A percentile compares a stretch with the other conserved stretches of the same genome.
Conservation (phyloP, 2,113 vertebrate genomes). For the Forbesichthys papilliferus region DNA sequence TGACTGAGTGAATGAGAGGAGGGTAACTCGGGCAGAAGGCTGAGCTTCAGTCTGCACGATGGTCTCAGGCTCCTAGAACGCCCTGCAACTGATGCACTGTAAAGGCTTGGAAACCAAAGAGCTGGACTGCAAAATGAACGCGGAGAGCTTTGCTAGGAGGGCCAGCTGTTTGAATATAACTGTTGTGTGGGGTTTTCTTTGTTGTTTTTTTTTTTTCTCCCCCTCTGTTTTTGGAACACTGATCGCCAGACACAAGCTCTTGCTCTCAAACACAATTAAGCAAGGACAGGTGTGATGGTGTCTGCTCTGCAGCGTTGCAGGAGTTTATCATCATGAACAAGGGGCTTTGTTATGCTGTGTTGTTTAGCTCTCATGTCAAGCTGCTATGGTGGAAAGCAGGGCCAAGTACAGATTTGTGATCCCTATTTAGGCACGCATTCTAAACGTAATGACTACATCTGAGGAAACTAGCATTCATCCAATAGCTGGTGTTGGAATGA, state of each 20-base stretch:
- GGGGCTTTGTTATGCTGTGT: too few species aligned
- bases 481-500: neutral
- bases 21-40: constrained; percentile 43
- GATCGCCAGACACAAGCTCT: constrained; percentile 21
- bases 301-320: constrained; percentile 7
- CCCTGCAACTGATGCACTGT: constrained; percentile 44
- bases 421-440: neutral
- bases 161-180: constrained; percentile 19
- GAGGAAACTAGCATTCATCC: neutral
- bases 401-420: too few species aligned
- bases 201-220: constrained; percentile 7
- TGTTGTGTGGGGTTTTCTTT: constrained; percentile 20
- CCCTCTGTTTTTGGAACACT: constrained; percentile 35
- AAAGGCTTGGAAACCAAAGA: constrained; percentile 65
- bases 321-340: neutral
- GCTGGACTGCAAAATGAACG: constrained; percentile 46
- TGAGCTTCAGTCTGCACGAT: constrained; percentile 22
- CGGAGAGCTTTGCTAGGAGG: constrained; percentile 50
- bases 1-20: constrained; percentile 78
- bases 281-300: constrained; percentile 5
- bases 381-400: too few species aligned
- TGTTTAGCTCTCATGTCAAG: too few species aligned
- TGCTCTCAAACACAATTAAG: neutral
- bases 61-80: constrained; percentile 56
- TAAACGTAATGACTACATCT: neutral